Conservation (phyloP, 2,113 vertebrate species). For the Ifrita kowaldi region DNA sequence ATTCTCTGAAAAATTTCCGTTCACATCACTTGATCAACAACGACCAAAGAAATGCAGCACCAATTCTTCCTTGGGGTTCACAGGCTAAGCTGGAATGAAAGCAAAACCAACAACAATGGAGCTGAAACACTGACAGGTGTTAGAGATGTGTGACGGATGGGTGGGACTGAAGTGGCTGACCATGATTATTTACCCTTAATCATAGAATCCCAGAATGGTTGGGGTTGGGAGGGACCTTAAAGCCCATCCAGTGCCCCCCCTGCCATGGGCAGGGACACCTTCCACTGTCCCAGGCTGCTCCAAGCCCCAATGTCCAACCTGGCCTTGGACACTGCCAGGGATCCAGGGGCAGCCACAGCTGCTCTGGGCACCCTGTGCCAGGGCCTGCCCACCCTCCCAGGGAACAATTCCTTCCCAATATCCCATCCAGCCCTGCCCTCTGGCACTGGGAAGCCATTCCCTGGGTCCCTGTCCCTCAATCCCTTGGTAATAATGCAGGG, state of each 20-base stretch:
- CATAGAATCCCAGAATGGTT: too few relatives aligned
- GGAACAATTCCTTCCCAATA: background rate
- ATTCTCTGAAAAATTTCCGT: background rate
- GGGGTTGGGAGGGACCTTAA: background rate
- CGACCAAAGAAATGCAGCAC: accelerated
- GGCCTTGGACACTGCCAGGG: background rate
- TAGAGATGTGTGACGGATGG: background rate
- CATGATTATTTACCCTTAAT: background rate
- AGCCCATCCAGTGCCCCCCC: accelerated
- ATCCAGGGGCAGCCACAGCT: background rate
- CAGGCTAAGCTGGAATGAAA: background rate
- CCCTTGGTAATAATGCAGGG: background rate
- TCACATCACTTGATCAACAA: background rate
- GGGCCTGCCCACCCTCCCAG: background rate
- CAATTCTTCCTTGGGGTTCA: background rate
- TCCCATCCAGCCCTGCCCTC: too few relatives aligned
- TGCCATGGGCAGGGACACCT: background rate
- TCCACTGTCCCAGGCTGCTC: background rate
- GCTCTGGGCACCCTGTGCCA: background rate
- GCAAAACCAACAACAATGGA: background rate
- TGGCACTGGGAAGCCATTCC: background rate
- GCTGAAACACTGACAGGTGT: background rate
- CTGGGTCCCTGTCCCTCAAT: background rate
- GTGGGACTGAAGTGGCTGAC: background rate
- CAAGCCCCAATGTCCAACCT: accelerated